Conservation (phyloP, 2,797 vertebrate genomes). For the Scyliorhinus canicula region DNA sequence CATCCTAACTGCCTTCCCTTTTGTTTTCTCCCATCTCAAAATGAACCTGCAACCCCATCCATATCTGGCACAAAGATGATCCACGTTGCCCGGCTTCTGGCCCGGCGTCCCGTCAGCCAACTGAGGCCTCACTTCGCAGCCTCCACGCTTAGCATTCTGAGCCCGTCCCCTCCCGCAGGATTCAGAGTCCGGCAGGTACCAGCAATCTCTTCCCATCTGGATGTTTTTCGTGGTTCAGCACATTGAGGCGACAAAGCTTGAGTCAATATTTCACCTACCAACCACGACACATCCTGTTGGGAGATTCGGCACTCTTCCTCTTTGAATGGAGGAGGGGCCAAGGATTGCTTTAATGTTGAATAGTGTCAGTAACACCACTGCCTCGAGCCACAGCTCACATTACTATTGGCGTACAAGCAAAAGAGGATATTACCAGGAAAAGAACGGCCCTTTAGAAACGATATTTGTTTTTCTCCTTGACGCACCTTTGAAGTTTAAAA, state of each 20-base stretch:
- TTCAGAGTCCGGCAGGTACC: not conserved
- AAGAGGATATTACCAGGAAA: not conserved
- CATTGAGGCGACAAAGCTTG: too few relatives aligned
- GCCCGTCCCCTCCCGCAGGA: not conserved
- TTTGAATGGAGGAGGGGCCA: not conserved
- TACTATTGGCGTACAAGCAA: not conserved
- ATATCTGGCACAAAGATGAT: too few relatives aligned
- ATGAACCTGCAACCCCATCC: too few relatives aligned
- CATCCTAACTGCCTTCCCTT: too few relatives aligned
- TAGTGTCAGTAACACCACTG: too few relatives aligned
- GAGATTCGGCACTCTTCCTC: too few relatives aligned
- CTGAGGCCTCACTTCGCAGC: not conserved
- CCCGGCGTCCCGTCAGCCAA: not conserved
- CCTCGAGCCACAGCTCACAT: not conserved
- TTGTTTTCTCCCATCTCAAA: too few relatives aligned
- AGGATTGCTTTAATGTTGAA: not conserved
- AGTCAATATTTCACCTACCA: not conserved
- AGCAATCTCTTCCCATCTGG: too few relatives aligned
- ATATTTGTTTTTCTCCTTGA: not conserved
- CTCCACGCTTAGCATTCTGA: not conserved
- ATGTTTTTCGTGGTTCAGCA: too few relatives aligned
- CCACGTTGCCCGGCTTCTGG: not conserved
- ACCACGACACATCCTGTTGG: not conserved
- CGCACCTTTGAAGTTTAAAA: not conserved
- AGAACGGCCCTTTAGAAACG: not conserved